phyloP scores from a whole-genome alignment of 2,888 invertebrate species.

The Tenthredo notha region DNA sequence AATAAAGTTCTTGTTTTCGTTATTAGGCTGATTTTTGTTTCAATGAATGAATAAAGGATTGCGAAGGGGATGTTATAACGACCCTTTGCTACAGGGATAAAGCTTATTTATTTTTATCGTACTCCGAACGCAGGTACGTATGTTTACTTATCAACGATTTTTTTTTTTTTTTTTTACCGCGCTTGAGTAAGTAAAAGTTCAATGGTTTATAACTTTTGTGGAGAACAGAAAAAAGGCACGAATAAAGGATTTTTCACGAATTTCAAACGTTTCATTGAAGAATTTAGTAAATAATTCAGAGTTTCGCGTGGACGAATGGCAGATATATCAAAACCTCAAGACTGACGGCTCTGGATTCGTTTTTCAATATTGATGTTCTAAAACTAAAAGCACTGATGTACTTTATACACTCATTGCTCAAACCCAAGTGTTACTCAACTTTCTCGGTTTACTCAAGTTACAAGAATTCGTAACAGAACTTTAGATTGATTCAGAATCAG shows the following conservation, averaged over 20 bases:
- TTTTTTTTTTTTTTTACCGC: no score
- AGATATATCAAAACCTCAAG: background rate
- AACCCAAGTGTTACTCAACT: background rate
- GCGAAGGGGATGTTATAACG: background rate
- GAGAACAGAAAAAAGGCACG: background rate
- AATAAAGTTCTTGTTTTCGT: background rate
- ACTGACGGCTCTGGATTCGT: background rate
- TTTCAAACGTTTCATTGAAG: background rate
- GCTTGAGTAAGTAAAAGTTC: background rate
- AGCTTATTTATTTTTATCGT: background rate
- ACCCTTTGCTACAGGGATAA: background rate
- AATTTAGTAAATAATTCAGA: background rate
- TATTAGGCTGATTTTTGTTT: background rate
- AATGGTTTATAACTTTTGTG: background rate
- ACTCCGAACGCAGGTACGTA: background rate
- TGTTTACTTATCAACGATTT: background rate
- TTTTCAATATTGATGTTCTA: background rate
- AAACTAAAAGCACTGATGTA: background rate
- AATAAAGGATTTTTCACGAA: background rate
- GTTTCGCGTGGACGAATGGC: background rate
- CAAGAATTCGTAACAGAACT: background rate
- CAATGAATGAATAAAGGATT: background rate
- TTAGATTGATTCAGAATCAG: background rate
- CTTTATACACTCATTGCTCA: background rate
- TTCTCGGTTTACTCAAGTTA: background rate